phyloP scores from a whole-genome alignment of 2,888 invertebrate species.

The Macaria notata region DNA sequence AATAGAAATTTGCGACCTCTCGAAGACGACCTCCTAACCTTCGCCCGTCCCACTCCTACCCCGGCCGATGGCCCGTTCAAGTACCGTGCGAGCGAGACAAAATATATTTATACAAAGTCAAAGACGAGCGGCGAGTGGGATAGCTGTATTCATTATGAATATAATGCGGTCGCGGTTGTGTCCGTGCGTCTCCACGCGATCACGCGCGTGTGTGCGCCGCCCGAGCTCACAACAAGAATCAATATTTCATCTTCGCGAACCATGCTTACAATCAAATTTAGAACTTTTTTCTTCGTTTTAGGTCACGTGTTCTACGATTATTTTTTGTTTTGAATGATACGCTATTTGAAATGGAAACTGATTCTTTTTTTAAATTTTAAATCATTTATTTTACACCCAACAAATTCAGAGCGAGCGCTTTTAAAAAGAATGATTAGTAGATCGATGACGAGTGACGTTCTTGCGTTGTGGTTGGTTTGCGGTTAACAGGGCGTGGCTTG shows the following conservation, averaged over 20 bases:
- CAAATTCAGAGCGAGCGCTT: constrained; percentile 31
- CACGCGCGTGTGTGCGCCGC: constrained; percentile 60
- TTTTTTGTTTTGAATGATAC: not conserved
- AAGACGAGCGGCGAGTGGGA: constrained; percentile 80
- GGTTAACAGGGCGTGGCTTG: constrained; percentile 85
- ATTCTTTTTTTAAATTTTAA: not conserved
- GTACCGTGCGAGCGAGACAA: constrained; percentile 69
- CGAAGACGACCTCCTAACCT: constrained; percentile 78
- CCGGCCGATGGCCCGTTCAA: constrained; percentile 60
- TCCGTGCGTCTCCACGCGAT: constrained; percentile 69
- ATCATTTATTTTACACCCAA: not conserved
- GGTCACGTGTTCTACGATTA: not conserved
- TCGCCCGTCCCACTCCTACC: constrained; percentile 69
- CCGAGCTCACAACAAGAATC: constrained; percentile 72
- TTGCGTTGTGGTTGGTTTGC: constrained; percentile 84
- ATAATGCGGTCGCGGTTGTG: constrained; percentile 78
- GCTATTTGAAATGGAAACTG: too few relatives aligned
- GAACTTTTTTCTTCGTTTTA: constrained; percentile 13
- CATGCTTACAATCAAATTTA: constrained; percentile 26
- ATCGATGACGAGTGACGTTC: constrained; percentile 75
- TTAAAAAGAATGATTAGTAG: constrained; percentile 64
- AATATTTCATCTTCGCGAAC: constrained; percentile 76
- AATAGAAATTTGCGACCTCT: constrained; percentile 81
- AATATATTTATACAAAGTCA: constrained; percentile 82
- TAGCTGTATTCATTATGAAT: constrained; percentile 82